Evolutionary conservation across 2,113 vertebrate species (phyloP).

Genomic region (Catharus minimus): DNA sequence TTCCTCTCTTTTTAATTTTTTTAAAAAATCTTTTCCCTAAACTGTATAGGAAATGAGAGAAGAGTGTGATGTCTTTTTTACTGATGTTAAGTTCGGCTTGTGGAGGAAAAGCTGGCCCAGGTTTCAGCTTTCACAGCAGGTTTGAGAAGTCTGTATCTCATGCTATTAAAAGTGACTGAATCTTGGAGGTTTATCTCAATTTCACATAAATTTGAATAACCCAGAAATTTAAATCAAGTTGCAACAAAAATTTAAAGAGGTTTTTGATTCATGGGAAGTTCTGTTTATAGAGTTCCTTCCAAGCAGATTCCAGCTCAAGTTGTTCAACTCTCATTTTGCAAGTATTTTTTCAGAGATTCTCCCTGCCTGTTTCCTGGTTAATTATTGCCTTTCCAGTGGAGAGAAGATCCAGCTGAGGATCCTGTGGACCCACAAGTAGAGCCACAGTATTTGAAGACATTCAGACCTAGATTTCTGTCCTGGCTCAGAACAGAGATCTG

Average conservation of each 20-base stretch:
- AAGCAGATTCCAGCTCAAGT: background rate
- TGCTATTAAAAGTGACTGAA: constrained; percentile 59
- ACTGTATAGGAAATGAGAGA: background rate
- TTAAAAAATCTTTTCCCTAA: background rate
- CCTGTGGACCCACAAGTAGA: background rate
- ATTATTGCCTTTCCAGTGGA: background rate
- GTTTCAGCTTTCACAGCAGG: constrained; percentile 44
- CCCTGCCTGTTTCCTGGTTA: background rate
- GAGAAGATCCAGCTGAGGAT: background rate
- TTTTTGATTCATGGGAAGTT: background rate
- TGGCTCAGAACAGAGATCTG: background rate
- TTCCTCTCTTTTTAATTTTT: no score
- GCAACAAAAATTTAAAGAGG: background rate
- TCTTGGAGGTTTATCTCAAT: constrained; percentile 46
- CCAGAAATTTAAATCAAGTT: constrained; percentile 8
- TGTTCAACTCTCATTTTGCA: background rate
- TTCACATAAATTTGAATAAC: constrained; percentile 53
- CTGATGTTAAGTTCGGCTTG: background rate
- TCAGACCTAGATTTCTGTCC: background rate
- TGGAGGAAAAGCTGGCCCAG: constrained; percentile 25
- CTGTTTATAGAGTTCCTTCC: constrained; percentile 4
- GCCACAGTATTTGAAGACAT: background rate
- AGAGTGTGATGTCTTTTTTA: background rate
- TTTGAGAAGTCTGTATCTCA: constrained; percentile 47
- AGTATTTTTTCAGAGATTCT: background rate